These are phyloP conservation scores for Pseudomyrmex concolor DNA, from an alignment of 1,140 invertebrate species.

Conservation along the genomic window DNA sequence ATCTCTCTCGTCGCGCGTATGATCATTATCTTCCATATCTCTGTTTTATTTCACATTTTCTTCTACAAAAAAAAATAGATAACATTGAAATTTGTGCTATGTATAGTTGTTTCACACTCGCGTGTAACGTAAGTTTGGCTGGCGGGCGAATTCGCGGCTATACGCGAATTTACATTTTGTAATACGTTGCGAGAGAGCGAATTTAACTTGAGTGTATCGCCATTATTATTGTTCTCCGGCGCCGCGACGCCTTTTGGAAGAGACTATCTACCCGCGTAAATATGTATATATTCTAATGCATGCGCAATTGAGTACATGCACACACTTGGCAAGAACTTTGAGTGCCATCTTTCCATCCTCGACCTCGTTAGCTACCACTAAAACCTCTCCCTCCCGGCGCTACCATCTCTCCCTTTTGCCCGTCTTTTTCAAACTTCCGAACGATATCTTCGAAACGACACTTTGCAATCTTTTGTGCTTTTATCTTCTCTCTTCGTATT, in stretches of 20 bases:
- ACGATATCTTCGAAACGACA: background rate
- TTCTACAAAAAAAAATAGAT: background rate
- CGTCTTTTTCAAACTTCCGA: slow-evolving; percentile 31
- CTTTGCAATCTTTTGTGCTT: slow-evolving; percentile 14
- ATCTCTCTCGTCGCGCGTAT: too few relatives aligned
- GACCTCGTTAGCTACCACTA: slow-evolving; percentile 48
- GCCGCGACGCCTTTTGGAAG: slow-evolving; percentile 13
- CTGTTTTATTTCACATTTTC: background rate
- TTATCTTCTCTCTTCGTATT: background rate
- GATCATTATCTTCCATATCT: too few relatives aligned
- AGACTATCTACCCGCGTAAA: slow-evolving; percentile 32
- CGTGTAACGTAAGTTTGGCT: background rate
- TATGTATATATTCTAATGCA: slow-evolving; percentile 59
- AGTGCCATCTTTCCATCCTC: slow-evolving; percentile 39
- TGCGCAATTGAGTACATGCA: slow-evolving; percentile 52
- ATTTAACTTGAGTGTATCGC: slow-evolving; percentile 17
- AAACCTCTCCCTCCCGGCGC: slow-evolving; percentile 1
- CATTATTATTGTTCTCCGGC: slow-evolving; percentile 48
- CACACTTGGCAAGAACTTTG: slow-evolving; percentile 50
- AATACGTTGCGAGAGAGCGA: slow-evolving; percentile 18
- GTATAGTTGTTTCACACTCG: background rate
- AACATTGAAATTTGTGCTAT: background rate
- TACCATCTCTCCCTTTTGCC: background rate
- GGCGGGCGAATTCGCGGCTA: background rate
- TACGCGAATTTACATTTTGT: background rate